Evolutionary conservation across 2,797 vertebrate species (phyloP), one percentile per base, ranked within the genome.

Genomic region (Holocentrus rufus): DNA sequence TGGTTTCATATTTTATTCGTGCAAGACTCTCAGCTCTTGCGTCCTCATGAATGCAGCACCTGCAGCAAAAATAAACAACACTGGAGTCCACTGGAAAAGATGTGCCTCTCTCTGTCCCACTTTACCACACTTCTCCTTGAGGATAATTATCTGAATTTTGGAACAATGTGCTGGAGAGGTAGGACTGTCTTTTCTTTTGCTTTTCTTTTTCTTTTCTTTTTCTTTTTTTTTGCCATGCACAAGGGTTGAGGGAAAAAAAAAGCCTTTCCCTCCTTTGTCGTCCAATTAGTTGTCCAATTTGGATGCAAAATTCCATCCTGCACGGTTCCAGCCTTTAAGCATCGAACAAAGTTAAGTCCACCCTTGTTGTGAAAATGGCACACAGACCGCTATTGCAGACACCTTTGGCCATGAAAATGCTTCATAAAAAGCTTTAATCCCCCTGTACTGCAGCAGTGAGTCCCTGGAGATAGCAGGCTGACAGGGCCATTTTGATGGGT

Each of bases 401-500:
- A 91, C 86, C 88, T 93, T 85, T 86, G 85, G 83, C 83, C 77
- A 83, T 80, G 79, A 87, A 92, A 90, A 88, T 67, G 80, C 86
- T 84, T 88, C 77, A 89, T 89, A 83, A 90, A 91, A 89, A 86
- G 84, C 83, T 83, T 88, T 88, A 90, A 91, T 91, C 88, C 88
- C 81, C 68, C 71, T 85, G 77, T 89, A 87, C 82, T 77, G 84
- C 85, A 84, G 82, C 80, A 86, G 74, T 55, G 3, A 81, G 81
- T 89, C 90, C 85, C 87, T 22, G 71, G 83, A 90, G 91, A 92
- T 85, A 89, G 85, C 75, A 58, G 78, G 67, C 83, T 88, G 88
- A 84, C 86, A 74, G 74, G 79, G 85, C 80, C 85, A 85, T 86
- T 89, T 89, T 92, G 89, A 92, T 81, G 88, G 85, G 81, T 80